Base-by-base conservation (phyloP, 2,888 invertebrate species). In the Lasioglossum morio region DNA sequence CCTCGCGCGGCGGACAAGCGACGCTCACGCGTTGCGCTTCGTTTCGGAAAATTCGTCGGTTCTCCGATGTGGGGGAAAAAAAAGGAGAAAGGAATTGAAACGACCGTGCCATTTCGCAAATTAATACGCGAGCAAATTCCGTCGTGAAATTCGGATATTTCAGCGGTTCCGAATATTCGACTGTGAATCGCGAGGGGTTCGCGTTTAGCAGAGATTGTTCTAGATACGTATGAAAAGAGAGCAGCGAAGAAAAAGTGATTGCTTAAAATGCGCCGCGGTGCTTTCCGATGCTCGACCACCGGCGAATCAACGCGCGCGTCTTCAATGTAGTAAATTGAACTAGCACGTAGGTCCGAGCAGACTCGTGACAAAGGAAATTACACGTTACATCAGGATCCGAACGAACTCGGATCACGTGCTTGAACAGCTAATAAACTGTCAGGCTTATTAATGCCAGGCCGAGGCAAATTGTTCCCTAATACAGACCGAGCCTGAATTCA, bases 311-410 rank as follows among this genome's bases (percentile, higher is more conserved):
- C 27, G 12, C 60, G 60, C 60, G 30, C 63, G 66, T 66, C 30
- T 7, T 2, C 34, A 1, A 66, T 30, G 34, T 66, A 66, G 34
- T 66, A 66, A 66, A 66, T 34, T 66, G 30, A 34, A 66, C 66
- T 30, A 34, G 66, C 30, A 30, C 60, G 60, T 60, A 27, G 27
- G 66, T 34, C 66, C 30, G 66, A 66, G 66, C 34, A 0, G 19
- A 16, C 66, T 66, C 66, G 66, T 19, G 66, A 66, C 66, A 66
- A 66, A 66, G 69, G 40, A 53, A 53, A 53, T 53, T 69, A n/a
- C 70, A 34, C 30, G 46, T 69, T 43, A 46, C 19, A 77, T 34
- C 48, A 27, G 66, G 23, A 66, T 66, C 34, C 34, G 34, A 66
- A 66, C 34, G 7, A 19, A 23, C 66, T 34, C 66, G 66, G 34